A percentile compares a stretch with the other conserved stretches of the same genome.
phyloP scores from a whole-genome alignment of 2,888 invertebrate genomes.

The Helleia helle region DNA sequence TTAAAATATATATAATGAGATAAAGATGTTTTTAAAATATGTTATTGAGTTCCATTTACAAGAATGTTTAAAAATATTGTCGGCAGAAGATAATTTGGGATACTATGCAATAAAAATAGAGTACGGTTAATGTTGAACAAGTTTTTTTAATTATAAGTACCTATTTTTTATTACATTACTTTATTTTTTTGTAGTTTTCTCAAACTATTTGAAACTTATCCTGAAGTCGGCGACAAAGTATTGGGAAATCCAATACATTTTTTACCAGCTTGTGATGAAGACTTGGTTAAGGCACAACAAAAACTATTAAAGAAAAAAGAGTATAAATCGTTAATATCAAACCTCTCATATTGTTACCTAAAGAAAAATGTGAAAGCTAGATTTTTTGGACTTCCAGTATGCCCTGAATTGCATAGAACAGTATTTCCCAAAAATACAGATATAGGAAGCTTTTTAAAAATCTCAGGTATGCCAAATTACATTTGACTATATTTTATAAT shows the following conservation, averaged over 20 bases:
- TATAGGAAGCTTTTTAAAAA: conserved; percentile 72
- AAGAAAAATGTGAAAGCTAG: conserved; percentile 81
- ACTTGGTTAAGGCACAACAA: conserved; percentile 76
- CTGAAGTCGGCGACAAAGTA: conserved; percentile 78
- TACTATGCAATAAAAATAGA: conserved; percentile 80
- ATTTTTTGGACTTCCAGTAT: conserved; percentile 78
- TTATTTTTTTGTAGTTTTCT: conserved; percentile 73
- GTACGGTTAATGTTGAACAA: conserved; percentile 59
- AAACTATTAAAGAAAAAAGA: conserved; percentile 56
- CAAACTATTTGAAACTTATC: conserved; percentile 79
- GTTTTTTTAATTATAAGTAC: background rate
- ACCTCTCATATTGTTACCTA: conserved; percentile 45
- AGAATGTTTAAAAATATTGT: conserved; percentile 77
- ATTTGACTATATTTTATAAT: no score
- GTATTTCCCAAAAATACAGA: conserved; percentile 66
- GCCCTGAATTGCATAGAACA: conserved; percentile 78
- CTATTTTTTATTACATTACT: conserved; percentile 1
- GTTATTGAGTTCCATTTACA: conserved; percentile 73
- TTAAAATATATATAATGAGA: background rate
- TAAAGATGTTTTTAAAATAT: conserved; percentile 66
- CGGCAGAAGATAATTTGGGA: conserved; percentile 70
- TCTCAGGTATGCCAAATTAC: conserved; percentile 79
- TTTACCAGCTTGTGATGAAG: conserved; percentile 77
- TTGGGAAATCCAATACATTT: conserved; percentile 76
- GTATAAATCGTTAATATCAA: conserved; percentile 37